A percentile compares a stretch with the other conserved stretches of the same genome.
Conservation (phyloP, 2,888 invertebrate species). For the Lobophora halterata region DNA sequence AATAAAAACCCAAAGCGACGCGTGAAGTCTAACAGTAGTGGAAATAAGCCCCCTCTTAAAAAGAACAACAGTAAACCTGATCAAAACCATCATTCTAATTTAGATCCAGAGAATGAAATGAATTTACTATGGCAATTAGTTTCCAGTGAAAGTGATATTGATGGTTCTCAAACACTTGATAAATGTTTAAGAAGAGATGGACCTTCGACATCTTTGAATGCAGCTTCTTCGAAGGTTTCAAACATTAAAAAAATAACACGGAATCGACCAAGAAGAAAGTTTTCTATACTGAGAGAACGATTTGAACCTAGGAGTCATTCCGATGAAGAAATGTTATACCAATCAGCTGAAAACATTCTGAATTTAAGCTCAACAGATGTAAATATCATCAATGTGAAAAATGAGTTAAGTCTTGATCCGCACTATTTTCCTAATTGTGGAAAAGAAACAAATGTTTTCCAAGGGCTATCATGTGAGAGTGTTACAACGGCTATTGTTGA, state of each 20-base stretch:
- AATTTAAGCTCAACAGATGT: conserved; percentile 46
- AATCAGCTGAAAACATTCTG: conserved; percentile 55
- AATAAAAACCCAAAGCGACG: conserved; percentile 52
- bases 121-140: conserved; percentile 73
- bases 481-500: conserved; percentile 23
- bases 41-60: conserved; percentile 47
- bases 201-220: conserved; percentile 14
- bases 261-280: conserved; percentile 77
- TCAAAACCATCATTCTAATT: conserved; percentile 53
- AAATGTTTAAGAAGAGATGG: conserved; percentile 68
- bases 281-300: conserved; percentile 80
- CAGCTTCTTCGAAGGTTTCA: conserved; percentile 50
- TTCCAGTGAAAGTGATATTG: conserved; percentile 62
- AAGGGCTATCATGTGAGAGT: conserved; percentile 27
- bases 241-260: conserved; percentile 63
- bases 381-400: conserved; percentile 46
- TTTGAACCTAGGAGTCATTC: conserved; percentile 77
- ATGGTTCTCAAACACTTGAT: conserved; percentile 66
- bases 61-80: conserved; percentile 52
- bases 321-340: conserved; percentile 71
- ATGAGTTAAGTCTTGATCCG: conserved; percentile 41
- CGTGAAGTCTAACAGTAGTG: conserved; percentile 45
- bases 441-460: conserved; percentile 15
- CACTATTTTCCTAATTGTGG: conserved; percentile 6
- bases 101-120: conserved; percentile 60